These are phyloP conservation scores for Oceanites oceanicus DNA, from an alignment of 2,113 vertebrate species.

Conservation along the genomic window DNA sequence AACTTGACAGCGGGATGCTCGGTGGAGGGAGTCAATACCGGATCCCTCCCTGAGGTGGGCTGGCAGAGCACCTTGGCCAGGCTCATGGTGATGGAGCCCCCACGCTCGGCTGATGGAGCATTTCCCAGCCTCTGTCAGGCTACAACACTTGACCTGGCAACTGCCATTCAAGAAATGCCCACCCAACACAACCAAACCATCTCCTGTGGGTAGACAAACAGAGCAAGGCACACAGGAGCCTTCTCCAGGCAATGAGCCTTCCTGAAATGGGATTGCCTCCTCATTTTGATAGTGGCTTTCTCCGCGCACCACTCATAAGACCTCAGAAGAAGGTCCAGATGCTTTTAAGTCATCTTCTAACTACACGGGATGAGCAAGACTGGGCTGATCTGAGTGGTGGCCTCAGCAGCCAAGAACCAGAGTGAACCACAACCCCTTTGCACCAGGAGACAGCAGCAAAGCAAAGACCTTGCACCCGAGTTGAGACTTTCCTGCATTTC, in stretches of 20 bases:
- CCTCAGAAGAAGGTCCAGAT: not conserved
- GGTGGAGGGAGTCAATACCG: not conserved
- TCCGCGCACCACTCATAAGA: rapidly evolving
- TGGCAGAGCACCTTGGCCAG: not conserved
- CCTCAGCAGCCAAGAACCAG: rapidly evolving
- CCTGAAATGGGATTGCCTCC: not conserved
- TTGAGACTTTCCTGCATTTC: not conserved
- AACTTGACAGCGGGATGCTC: rapidly evolving
- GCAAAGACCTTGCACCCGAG: rapidly evolving
- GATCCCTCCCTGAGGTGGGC: too few relatives aligned
- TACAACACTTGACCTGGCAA: too few relatives aligned
- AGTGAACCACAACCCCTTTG: not conserved
- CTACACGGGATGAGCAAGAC: not conserved
- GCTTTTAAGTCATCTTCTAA: not conserved
- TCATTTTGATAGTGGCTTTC: not conserved
- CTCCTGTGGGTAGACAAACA: rapidly evolving
- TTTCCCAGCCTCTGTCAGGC: not conserved
- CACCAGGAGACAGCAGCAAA: not conserved
- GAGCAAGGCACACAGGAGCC: not conserved
- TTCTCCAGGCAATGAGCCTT: not conserved
- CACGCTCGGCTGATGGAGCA: not conserved
- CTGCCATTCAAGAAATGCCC: too few relatives aligned
- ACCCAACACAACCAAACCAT: not conserved
- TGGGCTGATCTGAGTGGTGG: rapidly evolving
- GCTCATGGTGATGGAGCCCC: not conserved